Conservation (phyloP, 2,888 invertebrate species). For the Buathra laborator region DNA sequence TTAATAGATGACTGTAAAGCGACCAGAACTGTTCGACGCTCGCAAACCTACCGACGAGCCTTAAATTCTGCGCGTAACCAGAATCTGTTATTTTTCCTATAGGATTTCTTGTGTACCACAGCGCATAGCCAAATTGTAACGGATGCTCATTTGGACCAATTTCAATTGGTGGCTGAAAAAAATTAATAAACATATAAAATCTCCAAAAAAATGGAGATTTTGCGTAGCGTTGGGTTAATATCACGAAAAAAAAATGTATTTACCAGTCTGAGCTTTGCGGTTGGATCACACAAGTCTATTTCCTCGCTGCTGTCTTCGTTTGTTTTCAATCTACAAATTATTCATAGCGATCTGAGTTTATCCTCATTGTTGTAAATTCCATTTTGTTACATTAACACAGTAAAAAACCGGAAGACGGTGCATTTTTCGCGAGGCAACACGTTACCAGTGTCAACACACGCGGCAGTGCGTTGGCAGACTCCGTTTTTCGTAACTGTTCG, state of each 20-base stretch:
- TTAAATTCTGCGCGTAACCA: conserved; percentile 92
- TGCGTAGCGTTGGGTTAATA: background rate
- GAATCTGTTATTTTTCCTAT: conserved; percentile 88
- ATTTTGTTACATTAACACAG: background rate
- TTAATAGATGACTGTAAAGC: conserved; percentile 95
- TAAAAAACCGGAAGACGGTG: background rate
- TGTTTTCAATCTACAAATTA: conserved; percentile 86
- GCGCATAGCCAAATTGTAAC: conserved; percentile 96
- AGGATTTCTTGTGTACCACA: conserved; percentile 92
- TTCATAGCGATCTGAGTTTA: background rate
- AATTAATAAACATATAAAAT: background rate
- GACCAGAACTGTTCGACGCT: conserved; percentile 99
- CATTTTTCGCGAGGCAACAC: conserved; percentile 4
- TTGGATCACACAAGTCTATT: conserved; percentile 85
- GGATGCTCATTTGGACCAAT: conserved; percentile 95
- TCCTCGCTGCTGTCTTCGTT: conserved; percentile 90
- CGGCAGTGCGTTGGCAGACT: background rate
- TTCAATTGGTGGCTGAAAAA: conserved; percentile 88
- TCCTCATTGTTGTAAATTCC: background rate
- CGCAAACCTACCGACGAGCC: conserved; percentile 94
- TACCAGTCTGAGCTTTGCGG: conserved; percentile 70
- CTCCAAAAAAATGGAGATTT: background rate
- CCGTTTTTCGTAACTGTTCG: background rate
- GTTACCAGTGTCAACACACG: conserved; percentile 21
- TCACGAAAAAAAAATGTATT: conserved; percentile 23